phyloP scores from a whole-genome alignment of 2,888 invertebrate species.

The Aethes cnicana region DNA sequence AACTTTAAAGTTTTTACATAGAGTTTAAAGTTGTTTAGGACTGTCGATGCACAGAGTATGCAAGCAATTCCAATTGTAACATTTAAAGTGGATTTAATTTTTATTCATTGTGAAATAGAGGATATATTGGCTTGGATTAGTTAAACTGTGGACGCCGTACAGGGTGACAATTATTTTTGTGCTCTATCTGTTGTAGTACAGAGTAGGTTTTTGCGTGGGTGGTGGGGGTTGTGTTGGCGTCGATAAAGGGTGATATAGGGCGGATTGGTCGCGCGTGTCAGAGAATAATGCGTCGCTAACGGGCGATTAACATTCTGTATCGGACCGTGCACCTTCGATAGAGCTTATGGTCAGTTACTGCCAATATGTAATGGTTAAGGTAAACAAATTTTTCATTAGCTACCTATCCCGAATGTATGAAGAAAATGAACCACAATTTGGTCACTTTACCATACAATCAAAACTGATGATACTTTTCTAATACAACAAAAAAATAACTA shows the following conservation, averaged over 20 bases:
- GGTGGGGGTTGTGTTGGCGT: slow-evolving; percentile 33
- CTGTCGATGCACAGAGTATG: slow-evolving; percentile 34
- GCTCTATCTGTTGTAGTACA: slow-evolving; percentile 17
- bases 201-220: slow-evolving; percentile 36
- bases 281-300: slow-evolving; percentile 80
- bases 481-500: no score
- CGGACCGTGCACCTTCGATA: slow-evolving; percentile 10
- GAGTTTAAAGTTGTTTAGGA: no score
- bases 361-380: no score
- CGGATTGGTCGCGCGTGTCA: slow-evolving; percentile 73
- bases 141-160: slow-evolving; percentile 51
- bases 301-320: slow-evolving; percentile 64
- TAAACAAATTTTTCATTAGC: no score
- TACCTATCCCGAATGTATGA: no score
- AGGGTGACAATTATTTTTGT: slow-evolving; percentile 34
- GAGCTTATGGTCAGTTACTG: no score
- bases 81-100: slow-evolving; percentile 74
- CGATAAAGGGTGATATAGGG: slow-evolving; percentile 60
- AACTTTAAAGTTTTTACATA: no score
- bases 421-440: no score
- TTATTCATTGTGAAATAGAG: slow-evolving; percentile 76
- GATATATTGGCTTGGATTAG: slow-evolving; percentile 79
- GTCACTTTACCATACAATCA: no score
- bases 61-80: slow-evolving; percentile 52
- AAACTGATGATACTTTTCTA: no score